Percentiles rank a stretch among this genome's conserved stretches.
Evolutionary conservation across 2,888 invertebrate species (phyloP).

Genomic region (Drosophila tripunctata): DNA sequence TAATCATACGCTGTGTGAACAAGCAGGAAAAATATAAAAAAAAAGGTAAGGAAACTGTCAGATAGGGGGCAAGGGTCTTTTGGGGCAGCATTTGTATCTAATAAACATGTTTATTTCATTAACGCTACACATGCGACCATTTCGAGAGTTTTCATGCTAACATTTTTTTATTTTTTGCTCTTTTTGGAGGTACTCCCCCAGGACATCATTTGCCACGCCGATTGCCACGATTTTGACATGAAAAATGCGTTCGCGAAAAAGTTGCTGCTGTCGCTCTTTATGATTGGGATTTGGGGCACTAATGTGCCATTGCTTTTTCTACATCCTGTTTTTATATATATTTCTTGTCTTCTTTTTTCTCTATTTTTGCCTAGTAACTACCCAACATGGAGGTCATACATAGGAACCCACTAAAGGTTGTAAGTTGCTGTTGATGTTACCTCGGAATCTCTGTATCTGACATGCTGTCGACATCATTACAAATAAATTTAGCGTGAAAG

Average conservation of each 20-base stretch:
- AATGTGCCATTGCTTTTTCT: constrained; percentile 67
- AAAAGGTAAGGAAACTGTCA: constrained; percentile 3
- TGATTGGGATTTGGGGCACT: constrained; percentile 76
- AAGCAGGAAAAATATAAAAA: constrained; percentile 12
- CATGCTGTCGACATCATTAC: constrained; percentile 74
- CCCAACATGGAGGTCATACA: constrained; percentile 17
- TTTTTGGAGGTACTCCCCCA: constrained; percentile 54
- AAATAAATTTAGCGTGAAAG: constrained; percentile 78
- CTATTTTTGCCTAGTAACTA: constrained; percentile 36
- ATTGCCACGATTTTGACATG: constrained; percentile 74
- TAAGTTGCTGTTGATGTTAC: constrained; percentile 6
- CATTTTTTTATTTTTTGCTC: constrained; percentile 1
- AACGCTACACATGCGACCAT: constrained; percentile 70
- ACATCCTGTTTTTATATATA: constrained; percentile 14
- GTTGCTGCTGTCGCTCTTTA: constrained; percentile 58
- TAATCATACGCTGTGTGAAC: constrained; percentile 68
- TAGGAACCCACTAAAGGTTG: constrained; percentile 25
- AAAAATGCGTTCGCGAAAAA: constrained; percentile 78
- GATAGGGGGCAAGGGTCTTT: constrained; percentile 26
- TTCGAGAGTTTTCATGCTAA: constrained; percentile 35
- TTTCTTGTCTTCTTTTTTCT: neutral
- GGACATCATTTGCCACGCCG: constrained; percentile 70
- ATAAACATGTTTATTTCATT: constrained; percentile 79
- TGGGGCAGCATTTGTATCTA: constrained; percentile 64
- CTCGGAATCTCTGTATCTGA: constrained; percentile 40